A percentile compares a stretch with the other conserved stretches of the same genome.
These are phyloP conservation scores for Diglossa cyanea DNA, from an alignment of 2,797 vertebrate genomes.

Conservation along the genomic window DNA sequence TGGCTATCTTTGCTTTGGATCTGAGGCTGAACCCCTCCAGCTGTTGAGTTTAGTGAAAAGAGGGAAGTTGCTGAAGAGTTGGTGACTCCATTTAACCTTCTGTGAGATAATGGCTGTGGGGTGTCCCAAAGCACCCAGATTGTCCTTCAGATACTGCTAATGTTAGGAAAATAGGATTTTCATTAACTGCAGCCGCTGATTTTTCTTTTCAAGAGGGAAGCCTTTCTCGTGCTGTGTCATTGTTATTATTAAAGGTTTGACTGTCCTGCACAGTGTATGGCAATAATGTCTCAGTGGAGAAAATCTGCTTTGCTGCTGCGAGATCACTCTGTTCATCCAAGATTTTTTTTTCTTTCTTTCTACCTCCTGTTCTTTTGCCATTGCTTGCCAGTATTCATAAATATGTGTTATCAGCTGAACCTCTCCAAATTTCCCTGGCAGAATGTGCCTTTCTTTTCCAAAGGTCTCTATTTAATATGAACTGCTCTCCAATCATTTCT, in stretches of 20 bases:
- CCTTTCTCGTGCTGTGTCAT: conserved; percentile 13
- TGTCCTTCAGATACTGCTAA: conserved; percentile 13
- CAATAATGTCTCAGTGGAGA: conserved; percentile 31
- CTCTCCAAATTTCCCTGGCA: conserved; percentile 46
- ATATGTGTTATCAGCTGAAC: conserved; percentile 41
- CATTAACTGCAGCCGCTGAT: neutral
- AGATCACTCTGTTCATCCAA: conserved; percentile 44
- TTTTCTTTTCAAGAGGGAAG: conserved; percentile 11
- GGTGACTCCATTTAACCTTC: conserved; percentile 42
- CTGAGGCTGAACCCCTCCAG: neutral
- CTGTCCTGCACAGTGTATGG: neutral
- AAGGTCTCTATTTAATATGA: conserved; percentile 63
- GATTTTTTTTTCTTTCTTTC: neutral
- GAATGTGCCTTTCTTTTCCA: conserved; percentile 39
- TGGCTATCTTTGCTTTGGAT: conserved; percentile 23
- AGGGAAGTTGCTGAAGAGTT: conserved; percentile 1
- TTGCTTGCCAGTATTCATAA: conserved; percentile 46
- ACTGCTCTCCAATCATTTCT: conserved; percentile 23
- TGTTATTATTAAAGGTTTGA: conserved; percentile 57
- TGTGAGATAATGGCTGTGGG: neutral
- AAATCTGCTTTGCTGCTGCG: conserved; percentile 7
- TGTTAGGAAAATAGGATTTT: conserved; percentile 30
- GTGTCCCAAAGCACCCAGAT: neutral
- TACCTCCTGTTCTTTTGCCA: conserved; percentile 49
- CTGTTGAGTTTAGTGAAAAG: conserved; percentile 4